A percentile compares a stretch with the other conserved stretches of the same genome.
Evolutionary conservation across 2,113 vertebrate genomes (phyloP).

Genomic region (rat (Rattus norvegicus)): GRCr8 NC_086020.1:212636001-212636500

Average conservation of each 20-base stretch:
- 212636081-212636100: background rate
- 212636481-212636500: no score
- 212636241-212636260: background rate
- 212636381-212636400: no score
- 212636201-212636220: background rate
- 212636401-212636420: no score
- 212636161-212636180: background rate
- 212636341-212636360: no score
- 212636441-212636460: no score
- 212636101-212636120: background rate
- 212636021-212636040: background rate
- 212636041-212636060: background rate
- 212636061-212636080: background rate
- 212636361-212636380: no score
- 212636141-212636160: constrained; percentile 24
- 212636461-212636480: no score
- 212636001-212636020: background rate
- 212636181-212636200: background rate
- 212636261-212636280: background rate
- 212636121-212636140: background rate
- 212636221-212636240: background rate
- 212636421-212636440: no score
- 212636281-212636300: no score
- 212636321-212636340: no score
- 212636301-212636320: no score